Base-by-base conservation (phyloP, 2,113 vertebrate genomes). In the Mesoclemmys tuberculata region DNA sequence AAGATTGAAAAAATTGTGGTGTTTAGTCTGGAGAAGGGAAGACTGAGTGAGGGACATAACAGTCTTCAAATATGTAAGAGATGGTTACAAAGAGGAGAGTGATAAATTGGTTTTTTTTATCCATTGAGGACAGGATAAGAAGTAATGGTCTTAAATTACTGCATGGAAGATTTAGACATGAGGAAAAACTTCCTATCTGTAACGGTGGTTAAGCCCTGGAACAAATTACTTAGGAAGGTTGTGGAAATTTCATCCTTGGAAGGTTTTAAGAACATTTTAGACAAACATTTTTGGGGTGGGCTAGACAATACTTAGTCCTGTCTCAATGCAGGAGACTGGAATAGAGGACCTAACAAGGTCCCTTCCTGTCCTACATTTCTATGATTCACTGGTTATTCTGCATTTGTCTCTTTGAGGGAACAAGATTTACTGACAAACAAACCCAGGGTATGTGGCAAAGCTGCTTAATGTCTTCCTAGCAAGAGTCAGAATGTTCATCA, bases 341-440 rank as follows among this genome's bases (percentile, higher is more conserved):
- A 38, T 71, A 31, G 29, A 61, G 16, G 58, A 31, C 14, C 27
- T 58, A 61, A 14, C 29, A 71, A 38, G 19, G n/a, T 71, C 18
- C 19, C 64, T 38, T 71, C 19, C 19, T 38, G 35, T 38, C 18
- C 64, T 71, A 38, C 19, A 38, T 71, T 71, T 71, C 64, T 71
- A 8, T 21, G 14, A 38, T 49, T 64, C 48, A 22, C 64, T 38
- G n/a, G 64, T 71, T n/a, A 38, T 38, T 71, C 27, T 14, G 18
- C 51, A 48, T 95, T 95, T 92, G 26, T 77, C 6, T 90, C 46
- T 26, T 61, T 68, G 68, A 13, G 75, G 95, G 61, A 92, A 81
- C 35, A 84, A 87, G 55, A 84, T 90, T 90, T 64, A 92, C 75
- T 84, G 94, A 90, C 89, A 92, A 55, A 24, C n/a, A 79, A 89